These are phyloP conservation scores for Falco punctatus DNA, from an alignment of 2,113 vertebrate genomes.

Conservation along the genomic window DNA sequence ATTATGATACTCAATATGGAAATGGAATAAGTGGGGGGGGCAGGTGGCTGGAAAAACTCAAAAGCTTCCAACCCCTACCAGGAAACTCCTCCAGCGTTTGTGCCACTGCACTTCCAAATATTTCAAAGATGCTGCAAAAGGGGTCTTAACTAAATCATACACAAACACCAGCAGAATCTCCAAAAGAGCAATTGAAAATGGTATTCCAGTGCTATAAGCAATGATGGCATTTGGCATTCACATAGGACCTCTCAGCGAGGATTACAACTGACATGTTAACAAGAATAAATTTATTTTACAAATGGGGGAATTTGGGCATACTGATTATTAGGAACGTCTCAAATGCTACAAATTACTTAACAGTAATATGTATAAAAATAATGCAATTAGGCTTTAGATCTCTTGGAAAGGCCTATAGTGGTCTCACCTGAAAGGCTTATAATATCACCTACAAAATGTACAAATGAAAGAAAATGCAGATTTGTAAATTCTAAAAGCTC, in stretches of 20 bases:
- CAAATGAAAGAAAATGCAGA: not conserved
- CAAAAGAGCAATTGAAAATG: not conserved
- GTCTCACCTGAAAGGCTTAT: not conserved
- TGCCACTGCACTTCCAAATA: not conserved
- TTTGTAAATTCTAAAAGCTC: not conserved
- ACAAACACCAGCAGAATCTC: not conserved
- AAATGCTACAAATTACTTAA: not conserved
- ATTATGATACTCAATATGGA: not conserved
- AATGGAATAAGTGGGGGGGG: not conserved
- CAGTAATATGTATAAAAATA: not conserved
- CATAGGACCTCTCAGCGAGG: not conserved
- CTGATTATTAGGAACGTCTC: not conserved
- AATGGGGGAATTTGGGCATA: not conserved
- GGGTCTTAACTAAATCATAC: not conserved
- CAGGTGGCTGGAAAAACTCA: not conserved
- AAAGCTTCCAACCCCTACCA: not conserved
- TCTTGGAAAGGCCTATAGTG: not conserved
- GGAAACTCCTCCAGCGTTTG: not conserved
- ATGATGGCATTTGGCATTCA: not conserved
- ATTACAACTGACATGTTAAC: not conserved
- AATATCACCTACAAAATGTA: not conserved
- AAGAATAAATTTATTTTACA: not conserved
- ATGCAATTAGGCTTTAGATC: not conserved
- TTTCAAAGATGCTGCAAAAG: not conserved
- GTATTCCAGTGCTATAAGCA: not conserved